Evolutionary conservation across 2,113 vertebrate genomes (phyloP), one percentile per base, ranked within the genome.

Genomic region (Hoplias malabaricus): DNA sequence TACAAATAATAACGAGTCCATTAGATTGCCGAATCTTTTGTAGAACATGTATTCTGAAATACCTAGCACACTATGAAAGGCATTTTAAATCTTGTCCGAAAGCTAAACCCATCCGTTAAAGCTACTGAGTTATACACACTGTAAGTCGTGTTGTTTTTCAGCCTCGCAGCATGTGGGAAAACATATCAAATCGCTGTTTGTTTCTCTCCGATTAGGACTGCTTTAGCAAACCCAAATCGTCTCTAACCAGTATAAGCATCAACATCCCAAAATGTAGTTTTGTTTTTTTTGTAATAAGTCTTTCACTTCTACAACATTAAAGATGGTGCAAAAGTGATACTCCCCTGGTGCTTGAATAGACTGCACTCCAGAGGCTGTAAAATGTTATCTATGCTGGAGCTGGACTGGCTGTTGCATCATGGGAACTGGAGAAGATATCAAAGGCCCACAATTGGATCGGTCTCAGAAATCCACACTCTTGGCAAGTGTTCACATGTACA

Each of bases 351-450:
- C 66, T 82, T 69, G 7, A 61, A 56, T 25, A 62, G 63, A 75
- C 76, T 66, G 66, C 63, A 23, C 27, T 84, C 75, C 79, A 84
- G 78, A 78, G 62, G 77, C 79, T 73, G 77, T 84, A 66, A 87
- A 85, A 84, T 61, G 79, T 63, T 78, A 87, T 86, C 77, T 86
- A 53, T 23, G 34, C 77, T 78, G 48, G 69, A 75, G 59, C 70
- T 75, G 63, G 82, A 81, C 69, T 69, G 59, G 75, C 63, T 66
- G 72, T 84, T 89, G 86, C 84, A 87, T 89, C 80, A 86, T 84
- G 83, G 82, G 85, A 89, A 86, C 81, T 80, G 73, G 71, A 70
- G 80, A 69, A 67, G 69, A 85, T 84, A 87, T 89, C 87, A 87
- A 89, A 90, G 80, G 66, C 74, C 80, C 73, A 84, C 77, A 73